Base-by-base conservation (phyloP, 37 sponge, comb jelly and placozoan genomes). In the Axinella damicornis region DNA sequence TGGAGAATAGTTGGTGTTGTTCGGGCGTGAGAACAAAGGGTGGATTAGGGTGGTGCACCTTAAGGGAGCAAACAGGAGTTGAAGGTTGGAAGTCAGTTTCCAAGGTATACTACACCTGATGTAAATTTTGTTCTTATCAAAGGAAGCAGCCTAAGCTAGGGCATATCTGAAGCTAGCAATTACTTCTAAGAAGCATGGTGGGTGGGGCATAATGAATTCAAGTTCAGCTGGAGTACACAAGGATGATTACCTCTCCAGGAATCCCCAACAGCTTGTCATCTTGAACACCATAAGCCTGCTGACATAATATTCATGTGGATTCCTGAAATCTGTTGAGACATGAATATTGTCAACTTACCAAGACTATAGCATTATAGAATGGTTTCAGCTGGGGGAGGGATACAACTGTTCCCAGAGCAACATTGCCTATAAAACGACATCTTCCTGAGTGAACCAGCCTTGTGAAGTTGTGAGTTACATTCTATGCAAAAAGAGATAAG, bases 211-310 rank as follows among this genome's bases (percentile, higher is more conserved):
- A 46, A 46, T 9, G 2, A 71, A 21, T 38, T 13, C 24, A 24
- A 35, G 74, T 4, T 30, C 34, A 2, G n/a, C 27, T 15, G 2
- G 57, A 27, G 31, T 22, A 27, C 69, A 57, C 6, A 46, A 12
- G 46, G 9, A 12, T 46, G 46, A 46, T 46, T 56, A 87, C 91
- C 82, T 96, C 96, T 62, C 96, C 93, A 41, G 91, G 91, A 6
- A 96, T 76, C 2, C 90, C 93, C 56, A 96, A 75, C 35, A 18
- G 64, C 30, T 70, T 77, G 73, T 96, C 93, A 31, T 89, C 78
- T n/a, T 78, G 89, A 33, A 93, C 96, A n/a, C 96, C 96, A 79
- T 96, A 96, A 28, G 96, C 93, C 92, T 92, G 35, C 1, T 31
- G 27, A 19, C 22, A 37, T 5, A 34, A 31, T 36, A 34, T 17